Evolutionary conservation across 1,140 invertebrate genomes (phyloP).

Genomic region (Lepidostoma basale): DNA sequence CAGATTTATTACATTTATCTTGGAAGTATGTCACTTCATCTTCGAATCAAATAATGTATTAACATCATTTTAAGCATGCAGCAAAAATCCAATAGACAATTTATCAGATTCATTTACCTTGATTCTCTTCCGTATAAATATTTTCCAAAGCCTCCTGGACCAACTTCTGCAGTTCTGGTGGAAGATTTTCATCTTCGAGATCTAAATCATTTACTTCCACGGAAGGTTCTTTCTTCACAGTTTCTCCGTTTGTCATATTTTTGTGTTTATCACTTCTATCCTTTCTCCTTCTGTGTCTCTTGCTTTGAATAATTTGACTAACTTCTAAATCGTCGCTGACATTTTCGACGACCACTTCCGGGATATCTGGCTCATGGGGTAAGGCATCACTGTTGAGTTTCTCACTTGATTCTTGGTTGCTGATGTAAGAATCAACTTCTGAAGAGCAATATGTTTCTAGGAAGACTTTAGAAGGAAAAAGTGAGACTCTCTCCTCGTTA

Average conservation of each 20-base stretch:
- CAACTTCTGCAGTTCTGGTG: slow-evolving; percentile 54
- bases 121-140: slow-evolving; percentile 47
- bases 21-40: no score
- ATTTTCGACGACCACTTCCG: slow-evolving; percentile 47
- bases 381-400: slow-evolving; percentile 24
- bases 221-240: not conserved
- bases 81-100: no score
- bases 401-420: slow-evolving; percentile 35
- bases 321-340: slow-evolving; percentile 11
- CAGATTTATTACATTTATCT: no score
- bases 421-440: slow-evolving; percentile 53
- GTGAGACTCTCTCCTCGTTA: slow-evolving; percentile 55
- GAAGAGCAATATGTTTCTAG: slow-evolving; percentile 54
- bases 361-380: slow-evolving; percentile 49
- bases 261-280: slow-evolving; percentile 13
- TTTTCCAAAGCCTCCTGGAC: slow-evolving; percentile 58
- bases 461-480: slow-evolving; percentile 59
- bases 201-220: not conserved
- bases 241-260: not conserved
- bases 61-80: no score
- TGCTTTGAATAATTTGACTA: slow-evolving; percentile 22
- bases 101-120: slow-evolving; percentile 24
- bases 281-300: slow-evolving; percentile 39
- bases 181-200: slow-evolving; percentile 45
- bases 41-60: no score